These are phyloP conservation scores for Horisme vitalbata DNA, from an alignment of 2,888 invertebrate species.

Conservation along the genomic window DNA sequence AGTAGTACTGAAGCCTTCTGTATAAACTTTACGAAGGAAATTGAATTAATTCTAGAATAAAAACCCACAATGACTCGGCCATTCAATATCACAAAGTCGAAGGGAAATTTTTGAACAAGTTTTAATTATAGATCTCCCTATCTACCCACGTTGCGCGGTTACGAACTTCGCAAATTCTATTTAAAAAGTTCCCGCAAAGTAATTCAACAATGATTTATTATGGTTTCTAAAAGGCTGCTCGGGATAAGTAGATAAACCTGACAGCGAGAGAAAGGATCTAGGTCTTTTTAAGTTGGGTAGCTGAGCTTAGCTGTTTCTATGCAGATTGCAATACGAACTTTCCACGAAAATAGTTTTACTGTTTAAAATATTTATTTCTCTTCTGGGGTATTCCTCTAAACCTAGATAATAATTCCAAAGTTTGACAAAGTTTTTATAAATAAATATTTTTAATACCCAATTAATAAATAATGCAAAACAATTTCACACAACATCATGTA, in stretches of 20 bases:
- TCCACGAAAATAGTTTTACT: no score
- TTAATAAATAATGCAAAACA: no score
- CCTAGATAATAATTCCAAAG: no score
- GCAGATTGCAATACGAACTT: no score
- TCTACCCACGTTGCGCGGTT: constrained; percentile 39
- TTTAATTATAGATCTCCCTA: constrained; percentile 53
- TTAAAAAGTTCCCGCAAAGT: constrained; percentile 51
- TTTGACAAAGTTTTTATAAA: no score
- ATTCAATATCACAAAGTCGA: constrained; percentile 34
- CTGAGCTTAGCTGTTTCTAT: no score
- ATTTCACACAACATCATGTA: no score
- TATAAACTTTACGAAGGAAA: constrained; percentile 42
- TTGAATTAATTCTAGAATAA: constrained; percentile 27
- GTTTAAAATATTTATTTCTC: no score
- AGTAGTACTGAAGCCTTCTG: no score
- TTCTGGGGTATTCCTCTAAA: no score
- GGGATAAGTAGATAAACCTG: constrained; percentile 33
- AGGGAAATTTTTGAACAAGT: constrained; percentile 42
- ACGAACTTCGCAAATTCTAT: constrained; percentile 50
- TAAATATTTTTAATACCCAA: no score
- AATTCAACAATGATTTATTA: constrained; percentile 51
- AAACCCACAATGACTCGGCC: constrained; percentile 31
- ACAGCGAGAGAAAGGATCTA: constrained; percentile 30
- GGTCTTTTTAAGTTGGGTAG: constrained; percentile 28
- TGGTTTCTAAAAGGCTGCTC: constrained; percentile 34